Base-by-base conservation (phyloP, 2,797 vertebrate species). In the Argentina silus region DNA sequence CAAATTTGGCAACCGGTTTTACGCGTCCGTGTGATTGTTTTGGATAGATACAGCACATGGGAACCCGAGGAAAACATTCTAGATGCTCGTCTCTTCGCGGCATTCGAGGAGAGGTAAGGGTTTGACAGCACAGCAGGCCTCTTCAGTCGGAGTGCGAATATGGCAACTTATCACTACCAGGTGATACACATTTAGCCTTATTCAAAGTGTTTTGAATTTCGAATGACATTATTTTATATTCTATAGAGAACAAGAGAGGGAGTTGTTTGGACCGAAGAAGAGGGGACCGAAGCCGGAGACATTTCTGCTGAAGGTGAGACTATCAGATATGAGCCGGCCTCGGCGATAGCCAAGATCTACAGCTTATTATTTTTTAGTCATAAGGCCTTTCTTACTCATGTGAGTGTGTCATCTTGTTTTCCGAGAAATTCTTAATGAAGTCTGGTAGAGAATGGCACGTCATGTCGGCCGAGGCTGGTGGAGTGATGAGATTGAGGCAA, bases 51-150 rank as follows among this genome's bases (percentile, higher is more conserved):
- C 92, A 98, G 97, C 92, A 99, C 98, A 21, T 98, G 98, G 97
- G 98, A 99, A 65, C 98, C 97, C 0, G 97, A 98, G 82, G 97
- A 99, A 83, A 98, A 99, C 89, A 99, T 99, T 83, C 90, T 99
- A 87, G 97, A 99, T 67, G 96, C 93, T 2, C 96, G 98, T 36
- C 94, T 99, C 71, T 96, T 98, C 6, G 95, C 95, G 15, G 97
- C 97, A 87, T 99, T 99, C 87, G 96, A 98, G 84, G 97, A 98
- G 91, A 97, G 98, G 98, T 98, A 94, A 91, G 90, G 82, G 50
- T 80, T 72, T 87, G 81, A 86, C 81, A 79, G 78, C 76, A 62
- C 86, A 78, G 77, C 76, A 78, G 82, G 87, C 89, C 88, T 88
- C 70, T n/a, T 42, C 15, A n/a, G 66, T 68, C 27, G 0, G 60